These are phyloP conservation scores for Thryonomys swinderianus DNA, from an alignment of 2,113 vertebrate species.

Conservation along the genomic window DNA sequence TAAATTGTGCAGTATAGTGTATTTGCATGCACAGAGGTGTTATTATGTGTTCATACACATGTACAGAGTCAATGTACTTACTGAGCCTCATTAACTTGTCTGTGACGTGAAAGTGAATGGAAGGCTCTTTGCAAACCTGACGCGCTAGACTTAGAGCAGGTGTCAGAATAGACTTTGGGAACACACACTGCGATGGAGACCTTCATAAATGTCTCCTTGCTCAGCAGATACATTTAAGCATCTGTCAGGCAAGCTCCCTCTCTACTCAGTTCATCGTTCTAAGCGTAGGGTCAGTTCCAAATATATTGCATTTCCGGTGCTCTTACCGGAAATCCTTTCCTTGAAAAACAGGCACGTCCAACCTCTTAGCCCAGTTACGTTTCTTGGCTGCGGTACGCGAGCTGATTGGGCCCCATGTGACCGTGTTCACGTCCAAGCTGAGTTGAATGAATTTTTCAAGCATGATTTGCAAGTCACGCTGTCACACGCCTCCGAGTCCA, in stretches of 20 bases:
- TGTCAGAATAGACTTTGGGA: not conserved
- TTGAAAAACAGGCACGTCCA: constrained; percentile 33
- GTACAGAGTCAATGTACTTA: not conserved
- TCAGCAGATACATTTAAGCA: not conserved
- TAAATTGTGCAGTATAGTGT: not conserved
- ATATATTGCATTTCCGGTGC: constrained; percentile 63
- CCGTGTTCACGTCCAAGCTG: constrained; percentile 58
- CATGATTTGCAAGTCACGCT: constrained; percentile 74
- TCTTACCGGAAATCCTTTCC: constrained; percentile 37
- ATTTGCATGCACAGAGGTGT: not conserved
- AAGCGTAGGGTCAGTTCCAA: constrained; percentile 72
- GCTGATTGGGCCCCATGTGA: constrained; percentile 60
- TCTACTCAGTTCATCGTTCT: constrained; percentile 37
- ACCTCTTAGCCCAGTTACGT: not conserved
- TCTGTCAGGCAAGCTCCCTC: not conserved
- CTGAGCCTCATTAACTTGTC: not conserved
- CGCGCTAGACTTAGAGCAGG: not conserved
- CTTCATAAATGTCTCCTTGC: not conserved
- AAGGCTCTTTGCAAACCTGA: not conserved
- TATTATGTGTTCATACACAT: not conserved
- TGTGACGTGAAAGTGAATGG: not conserved
- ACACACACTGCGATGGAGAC: not conserved
- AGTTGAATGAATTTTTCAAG: constrained; percentile 74
- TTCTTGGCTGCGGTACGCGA: not conserved
- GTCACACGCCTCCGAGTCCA: constrained; percentile 69